These are phyloP conservation scores for Drosophila subquinaria DNA, from an alignment of 2,888 invertebrate genomes.

Conservation along the genomic window DNA sequence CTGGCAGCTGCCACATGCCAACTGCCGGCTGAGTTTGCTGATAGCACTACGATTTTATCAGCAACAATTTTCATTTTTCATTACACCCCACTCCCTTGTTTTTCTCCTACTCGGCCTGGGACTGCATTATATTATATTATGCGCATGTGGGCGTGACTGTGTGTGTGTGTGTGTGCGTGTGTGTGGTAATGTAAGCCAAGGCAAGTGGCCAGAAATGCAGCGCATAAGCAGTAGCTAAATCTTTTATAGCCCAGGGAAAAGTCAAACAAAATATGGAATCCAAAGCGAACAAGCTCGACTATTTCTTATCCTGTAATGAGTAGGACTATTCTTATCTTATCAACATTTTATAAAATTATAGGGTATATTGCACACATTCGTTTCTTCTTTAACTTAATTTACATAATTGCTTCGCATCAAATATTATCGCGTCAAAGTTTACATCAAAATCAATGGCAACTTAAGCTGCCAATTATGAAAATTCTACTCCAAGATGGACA, in stretches of 20 bases:
- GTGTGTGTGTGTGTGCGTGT: constrained; percentile 5
- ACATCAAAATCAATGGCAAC: constrained; percentile 43
- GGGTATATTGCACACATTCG: constrained; percentile 1
- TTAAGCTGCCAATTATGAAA: constrained; percentile 47
- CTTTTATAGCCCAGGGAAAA: constrained; percentile 56
- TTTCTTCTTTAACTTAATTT: neutral
- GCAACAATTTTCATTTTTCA: constrained; percentile 81
- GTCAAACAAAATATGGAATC: constrained; percentile 34
- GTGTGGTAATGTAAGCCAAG: constrained; percentile 64
- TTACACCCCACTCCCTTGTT: constrained; percentile 31
- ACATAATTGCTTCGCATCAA: constrained; percentile 38
- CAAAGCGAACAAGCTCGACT: neutral
- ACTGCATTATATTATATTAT: constrained; percentile 64
- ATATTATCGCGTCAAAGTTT: constrained; percentile 41
- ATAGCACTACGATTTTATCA: constrained; percentile 77
- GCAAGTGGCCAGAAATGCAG: constrained; percentile 70
- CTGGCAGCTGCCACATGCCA: constrained; percentile 59
- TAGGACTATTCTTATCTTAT: neutral
- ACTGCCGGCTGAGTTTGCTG: constrained; percentile 64
- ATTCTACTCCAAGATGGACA: constrained; percentile 21
- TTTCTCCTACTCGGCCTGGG: constrained; percentile 9
- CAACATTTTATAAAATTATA: neutral
- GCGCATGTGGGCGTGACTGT: constrained; percentile 35
- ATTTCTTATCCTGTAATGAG: constrained; percentile 16
- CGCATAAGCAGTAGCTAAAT: constrained; percentile 63